phyloP scores from a whole-genome alignment of 2,797 vertebrate genomes.

The Spondyliosoma cantharus region DNA sequence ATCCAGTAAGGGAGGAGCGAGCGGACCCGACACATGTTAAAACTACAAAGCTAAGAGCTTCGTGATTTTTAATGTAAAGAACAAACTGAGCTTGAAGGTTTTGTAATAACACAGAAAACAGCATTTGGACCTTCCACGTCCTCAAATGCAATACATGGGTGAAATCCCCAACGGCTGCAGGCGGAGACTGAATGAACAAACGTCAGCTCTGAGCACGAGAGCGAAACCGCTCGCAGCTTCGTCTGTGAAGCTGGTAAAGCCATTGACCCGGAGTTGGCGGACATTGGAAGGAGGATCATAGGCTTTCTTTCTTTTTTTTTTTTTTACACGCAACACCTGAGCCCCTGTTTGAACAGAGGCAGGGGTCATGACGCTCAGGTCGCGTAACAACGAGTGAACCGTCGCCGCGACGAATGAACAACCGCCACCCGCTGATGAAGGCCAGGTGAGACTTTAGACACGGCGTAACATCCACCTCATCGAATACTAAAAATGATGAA shows the following conservation, averaged over 20 bases:
- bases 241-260: not conserved
- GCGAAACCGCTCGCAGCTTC: not conserved
- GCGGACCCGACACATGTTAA: not conserved
- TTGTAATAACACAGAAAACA: not conserved
- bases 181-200: not conserved
- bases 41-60: too few species aligned
- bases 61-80: too few species aligned
- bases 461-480: too few species aligned
- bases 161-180: not conserved
- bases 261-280: not conserved
- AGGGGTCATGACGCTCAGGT: not conserved
- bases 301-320: too few species aligned
- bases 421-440: too few species aligned
- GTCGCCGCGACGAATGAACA: too few species aligned
- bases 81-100: not conserved
- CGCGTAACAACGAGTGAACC: too few species aligned
- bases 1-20: too few species aligned
- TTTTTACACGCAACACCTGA: not conserved
- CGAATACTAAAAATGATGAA: not conserved
- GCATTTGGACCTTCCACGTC: not conserved
- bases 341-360: not conserved
- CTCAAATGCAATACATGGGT: not conserved
- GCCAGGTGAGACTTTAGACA: too few species aligned
- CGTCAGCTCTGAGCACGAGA: not conserved
- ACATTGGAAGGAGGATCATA: not conserved